Base-by-base conservation (phyloP, 53 echinoderm and acorn worm species). In the Echinometra lucunter region DNA sequence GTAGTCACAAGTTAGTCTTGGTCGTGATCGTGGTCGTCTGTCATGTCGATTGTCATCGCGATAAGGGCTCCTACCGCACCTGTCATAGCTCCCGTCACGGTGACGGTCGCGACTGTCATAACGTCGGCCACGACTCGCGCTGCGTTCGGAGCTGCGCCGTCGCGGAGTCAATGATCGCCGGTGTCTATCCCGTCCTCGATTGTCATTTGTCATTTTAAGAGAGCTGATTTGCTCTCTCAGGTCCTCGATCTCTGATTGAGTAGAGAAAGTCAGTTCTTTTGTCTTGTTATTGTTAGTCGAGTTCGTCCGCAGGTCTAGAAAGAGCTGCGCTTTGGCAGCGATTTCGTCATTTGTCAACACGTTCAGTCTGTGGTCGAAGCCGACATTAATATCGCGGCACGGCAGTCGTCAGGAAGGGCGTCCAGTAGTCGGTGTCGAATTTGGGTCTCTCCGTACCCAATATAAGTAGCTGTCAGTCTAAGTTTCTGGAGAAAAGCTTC, bases 331-430 rank as follows among this genome's bases (percentile, higher is more conserved):
- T 12, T 91, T 91, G 23, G 91, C 66, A 0, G 91, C 91, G 37
- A 91, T 91, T 23, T 91, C 67, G 60, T 91, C 91, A 30, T 66
- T 28, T 30, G 82, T 30, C 9, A 82, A 3, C 19, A 44, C 27
- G n/a, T 66, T 30, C 25, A 82, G 72, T 72, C 37, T 11, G 72
- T 0, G 58, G 93, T 12, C 25, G 88, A 85, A 34, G 72, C 72
- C 5, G 95, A 96, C 96, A 96, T 96, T 9, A 94, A 60, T 5
- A 96, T 75, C 3, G 96, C 91, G 3, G 94, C 57, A 58, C 96
- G 94, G n/a, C 94, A 96, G 21, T 94, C 94, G 3, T 74, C 30
- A 3, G 94, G 89, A 1, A 96, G 15, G 1, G 94, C 19, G 34
- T 66, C 75, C 6, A 96, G 66, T 1, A 94, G 89, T 96, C 88